Evolutionary conservation across 1,140 invertebrate species (phyloP).

Genomic region (Drosophila ambigua): DNA sequence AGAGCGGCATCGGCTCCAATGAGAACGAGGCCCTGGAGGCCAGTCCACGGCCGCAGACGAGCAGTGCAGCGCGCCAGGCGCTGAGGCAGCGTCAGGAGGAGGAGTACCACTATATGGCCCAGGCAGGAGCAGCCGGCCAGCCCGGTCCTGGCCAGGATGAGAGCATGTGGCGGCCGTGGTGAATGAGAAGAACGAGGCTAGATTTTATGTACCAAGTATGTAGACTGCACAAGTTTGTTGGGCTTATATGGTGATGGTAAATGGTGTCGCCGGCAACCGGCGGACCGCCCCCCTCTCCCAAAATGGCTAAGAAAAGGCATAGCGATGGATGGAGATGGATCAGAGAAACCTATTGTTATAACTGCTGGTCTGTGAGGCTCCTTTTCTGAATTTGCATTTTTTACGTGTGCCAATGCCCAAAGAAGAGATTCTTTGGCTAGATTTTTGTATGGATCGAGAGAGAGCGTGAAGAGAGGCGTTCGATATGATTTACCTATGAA

Average conservation of each 20-base stretch:
- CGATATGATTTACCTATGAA: constrained; percentile 38
- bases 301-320: constrained; percentile 9
- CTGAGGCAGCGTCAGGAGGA: constrained; percentile 70
- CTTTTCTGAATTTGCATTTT: constrained; percentile 58
- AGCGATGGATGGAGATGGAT: constrained; percentile 1
- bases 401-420: constrained; percentile 72
- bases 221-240: constrained; percentile 65
- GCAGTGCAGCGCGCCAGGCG: constrained; percentile 64
- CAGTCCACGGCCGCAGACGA: constrained; percentile 69
- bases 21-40: constrained; percentile 60
- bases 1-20: constrained; percentile 70
- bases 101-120: constrained; percentile 60
- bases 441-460: constrained; percentile 23
- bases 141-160: constrained; percentile 57
- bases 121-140: constrained; percentile 51
- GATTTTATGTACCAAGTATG: constrained; percentile 74
- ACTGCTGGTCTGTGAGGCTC: constrained; percentile 45
- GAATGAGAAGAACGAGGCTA: constrained; percentile 18
- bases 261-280: constrained; percentile 32
- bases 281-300: constrained; percentile 7
- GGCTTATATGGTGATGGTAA: constrained; percentile 37
- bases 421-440: constrained; percentile 55
- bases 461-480: constrained; percentile 24
- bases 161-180: constrained; percentile 82
- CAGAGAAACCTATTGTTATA: constrained; percentile 51